phyloP scores from a whole-genome alignment of 2,113 vertebrate species.

The Thunnus thynnus region DNA sequence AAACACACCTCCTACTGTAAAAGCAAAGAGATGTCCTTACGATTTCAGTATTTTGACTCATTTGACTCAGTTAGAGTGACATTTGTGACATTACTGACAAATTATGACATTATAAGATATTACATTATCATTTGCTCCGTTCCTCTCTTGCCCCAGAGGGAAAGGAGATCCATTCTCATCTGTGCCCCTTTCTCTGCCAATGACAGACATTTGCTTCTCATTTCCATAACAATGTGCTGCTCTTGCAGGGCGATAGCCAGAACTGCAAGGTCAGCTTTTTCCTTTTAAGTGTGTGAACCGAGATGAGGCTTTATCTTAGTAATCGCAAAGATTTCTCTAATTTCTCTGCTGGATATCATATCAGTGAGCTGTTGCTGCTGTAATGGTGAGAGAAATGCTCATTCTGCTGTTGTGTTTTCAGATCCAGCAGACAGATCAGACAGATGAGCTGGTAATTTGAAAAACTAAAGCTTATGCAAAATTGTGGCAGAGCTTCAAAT shows the following conservation, averaged over 20 bases:
- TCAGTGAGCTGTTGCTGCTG: not conserved
- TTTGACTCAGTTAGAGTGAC: not conserved
- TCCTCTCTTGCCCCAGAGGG: constrained; percentile 6
- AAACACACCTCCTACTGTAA: not conserved
- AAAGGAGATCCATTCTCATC: constrained; percentile 21
- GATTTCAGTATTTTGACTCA: not conserved
- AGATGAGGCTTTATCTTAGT: not conserved
- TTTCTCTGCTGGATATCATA: not conserved
- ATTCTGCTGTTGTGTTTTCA: not conserved
- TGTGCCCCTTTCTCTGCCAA: not conserved
- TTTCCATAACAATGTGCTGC: constrained; percentile 34
- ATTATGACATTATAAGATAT: not conserved
- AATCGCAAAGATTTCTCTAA: not conserved
- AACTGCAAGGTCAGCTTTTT: constrained; percentile 25
- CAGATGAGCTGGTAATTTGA: constrained; percentile 9
- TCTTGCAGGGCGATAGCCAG: not conserved
- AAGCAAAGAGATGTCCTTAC: not conserved
- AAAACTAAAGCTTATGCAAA: not conserved
- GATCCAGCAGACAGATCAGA: constrained; percentile 1
- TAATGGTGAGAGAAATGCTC: not conserved
- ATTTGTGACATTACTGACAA: constrained; percentile 1
- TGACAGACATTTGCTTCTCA: constrained; percentile 15
- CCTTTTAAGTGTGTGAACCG: not conserved
- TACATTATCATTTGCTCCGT: constrained; percentile 8
- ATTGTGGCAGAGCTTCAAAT: constrained; percentile 7